A percentile compares a stretch with the other conserved stretches of the same genome.
phyloP scores from a whole-genome alignment of 2,888 invertebrate genomes.

The Drosophila suboccidentalis region DNA sequence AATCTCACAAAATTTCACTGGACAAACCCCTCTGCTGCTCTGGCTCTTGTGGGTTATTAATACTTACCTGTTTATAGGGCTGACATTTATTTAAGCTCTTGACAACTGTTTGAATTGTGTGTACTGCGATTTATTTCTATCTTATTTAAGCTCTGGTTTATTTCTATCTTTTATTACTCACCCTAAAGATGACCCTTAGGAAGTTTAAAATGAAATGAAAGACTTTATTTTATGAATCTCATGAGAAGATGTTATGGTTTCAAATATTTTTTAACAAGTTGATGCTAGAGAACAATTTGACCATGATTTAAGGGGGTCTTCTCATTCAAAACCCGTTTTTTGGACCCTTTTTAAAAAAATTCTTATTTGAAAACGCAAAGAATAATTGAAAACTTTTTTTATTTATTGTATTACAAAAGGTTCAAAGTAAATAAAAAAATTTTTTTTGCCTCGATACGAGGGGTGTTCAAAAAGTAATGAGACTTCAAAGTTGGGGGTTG shows the following conservation, averaged over 20 bases:
- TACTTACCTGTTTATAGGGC: slow-evolving; percentile 37
- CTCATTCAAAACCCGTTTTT: too few species aligned
- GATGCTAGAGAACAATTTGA: neutral
- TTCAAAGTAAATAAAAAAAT: too few species aligned
- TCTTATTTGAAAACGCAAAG: too few species aligned
- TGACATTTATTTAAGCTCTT: slow-evolving; percentile 52
- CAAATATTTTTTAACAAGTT: neutral
- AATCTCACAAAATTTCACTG: slow-evolving; percentile 10
- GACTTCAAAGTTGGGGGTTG: too few species aligned
- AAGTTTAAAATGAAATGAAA: neutral
- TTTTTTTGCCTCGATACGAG: too few species aligned
- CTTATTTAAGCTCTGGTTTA: slow-evolving; percentile 33
- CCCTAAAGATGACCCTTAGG: slow-evolving; percentile 13
- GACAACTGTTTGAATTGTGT: slow-evolving; percentile 18
- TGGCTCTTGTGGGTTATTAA: slow-evolving; percentile 32
- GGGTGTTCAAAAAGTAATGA: too few species aligned
- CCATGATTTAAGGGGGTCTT: too few species aligned
- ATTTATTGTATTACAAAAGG: too few species aligned
- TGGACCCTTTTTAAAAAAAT: too few species aligned
- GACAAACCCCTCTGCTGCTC: slow-evolving; percentile 15
- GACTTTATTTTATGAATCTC: neutral
- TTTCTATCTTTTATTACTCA: slow-evolving; percentile 38
- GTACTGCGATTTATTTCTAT: slow-evolving; percentile 30
- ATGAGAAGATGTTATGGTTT: neutral
- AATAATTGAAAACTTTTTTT: too few species aligned